Evolutionary conservation across 2,113 vertebrate genomes (phyloP), one percentile per base, ranked within the genome.

Genomic region (Nannospalax galili): DNA sequence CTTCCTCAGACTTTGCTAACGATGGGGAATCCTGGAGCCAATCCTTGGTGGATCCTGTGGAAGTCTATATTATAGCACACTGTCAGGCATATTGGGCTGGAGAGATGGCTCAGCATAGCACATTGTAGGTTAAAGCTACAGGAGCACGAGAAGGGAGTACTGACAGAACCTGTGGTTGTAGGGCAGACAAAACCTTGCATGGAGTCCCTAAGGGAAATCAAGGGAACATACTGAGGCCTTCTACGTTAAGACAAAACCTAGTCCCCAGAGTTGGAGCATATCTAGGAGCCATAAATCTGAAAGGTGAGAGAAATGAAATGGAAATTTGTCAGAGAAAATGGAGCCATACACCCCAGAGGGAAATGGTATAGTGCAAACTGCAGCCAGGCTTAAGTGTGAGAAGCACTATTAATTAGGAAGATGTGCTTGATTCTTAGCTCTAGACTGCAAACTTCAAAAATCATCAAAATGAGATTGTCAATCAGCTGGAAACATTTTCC

Each of bases 401-500:
- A 92, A 67, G 17, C n/a, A 20, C 73, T 65, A 19, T 90, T 69
- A 73, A 67, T 85, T 17, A 42, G 65, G 60, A 88, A 87, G 48
- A 77, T 9, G 8, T 69, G 92, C 73, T 74, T 88, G 40, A 32
- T 84, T 87, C 52, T 93, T 90, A 85, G n/a, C 1, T 8, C 62
- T 84, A n/a, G 15, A 56, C 17, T 89, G 11, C 40, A 74, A 72
- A 95, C 79, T 78, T 84, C 17, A 78, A 70, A 95, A 81, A 42
- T 77, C n/a, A 82, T 89, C 82, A 72, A 77, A 69, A 82, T 30
- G n/a, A 81, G 12, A 92, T 78, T 95, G 88, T 74, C 35, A 78
- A 62, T 91, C 16, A 78, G n/a, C 30, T 78, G 17, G 48, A 88
- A 37, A 91, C 84, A 65, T 32, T 84, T 64, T 69, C 7, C 89